These are phyloP conservation scores for Zapornia atra DNA, from an alignment of 2,113 vertebrate species.

Conservation along the genomic window DNA sequence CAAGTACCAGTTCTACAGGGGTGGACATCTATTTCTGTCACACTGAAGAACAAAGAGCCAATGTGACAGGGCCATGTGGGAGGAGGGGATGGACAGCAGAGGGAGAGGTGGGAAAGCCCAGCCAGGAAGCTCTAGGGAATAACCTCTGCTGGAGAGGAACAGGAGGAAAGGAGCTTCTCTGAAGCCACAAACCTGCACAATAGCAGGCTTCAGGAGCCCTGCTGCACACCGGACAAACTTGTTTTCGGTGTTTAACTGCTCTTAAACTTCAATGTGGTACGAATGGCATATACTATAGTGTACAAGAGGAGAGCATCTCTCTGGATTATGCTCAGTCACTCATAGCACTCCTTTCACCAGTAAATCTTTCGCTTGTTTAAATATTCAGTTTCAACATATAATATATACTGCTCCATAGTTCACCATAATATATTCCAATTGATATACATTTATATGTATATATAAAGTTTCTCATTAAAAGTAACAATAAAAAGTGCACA, in stretches of 20 bases:
- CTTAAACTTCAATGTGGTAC: constrained; percentile 69
- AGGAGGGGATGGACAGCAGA: neutral
- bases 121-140: neutral
- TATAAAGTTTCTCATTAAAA: constrained; percentile 76
- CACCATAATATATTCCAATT: constrained; percentile 76
- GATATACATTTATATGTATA: constrained; percentile 66
- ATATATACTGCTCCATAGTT: constrained; percentile 75
- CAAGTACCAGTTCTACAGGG: neutral
- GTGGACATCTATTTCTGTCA: neutral
- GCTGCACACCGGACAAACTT: neutral
- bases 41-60: neutral
- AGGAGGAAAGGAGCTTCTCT: neutral
- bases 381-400: constrained; percentile 72
- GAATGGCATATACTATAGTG: constrained; percentile 74
- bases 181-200: neutral
- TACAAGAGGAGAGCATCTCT: constrained; percentile 67
- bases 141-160: neutral
- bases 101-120: neutral
- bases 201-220: neutral
- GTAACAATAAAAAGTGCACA: constrained; percentile 85
- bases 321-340: constrained; percentile 57
- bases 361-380: constrained; percentile 61
- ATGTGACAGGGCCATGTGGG: neutral
- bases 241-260: neutral
- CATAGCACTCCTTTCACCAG: constrained; percentile 63